These are phyloP conservation scores for Calliphora vicina DNA, from an alignment of 1,140 invertebrate species.

Conservation along the genomic window DNA sequence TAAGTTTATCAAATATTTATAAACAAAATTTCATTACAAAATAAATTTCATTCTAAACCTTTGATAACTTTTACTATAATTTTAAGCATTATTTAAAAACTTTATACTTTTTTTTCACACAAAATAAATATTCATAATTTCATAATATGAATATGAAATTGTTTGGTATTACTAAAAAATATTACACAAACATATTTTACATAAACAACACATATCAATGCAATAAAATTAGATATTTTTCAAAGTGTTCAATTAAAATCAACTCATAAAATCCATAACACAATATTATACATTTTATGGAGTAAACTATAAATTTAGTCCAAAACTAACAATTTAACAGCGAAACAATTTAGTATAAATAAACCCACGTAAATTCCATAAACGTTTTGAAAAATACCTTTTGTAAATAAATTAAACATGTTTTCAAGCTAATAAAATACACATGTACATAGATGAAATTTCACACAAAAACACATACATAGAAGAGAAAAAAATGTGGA, in stretches of 20 bases:
- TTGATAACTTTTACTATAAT: too few species aligned
- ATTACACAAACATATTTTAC: background rate
- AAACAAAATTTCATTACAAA: too few species aligned
- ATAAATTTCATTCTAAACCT: too few species aligned
- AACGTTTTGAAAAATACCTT: background rate
- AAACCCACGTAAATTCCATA: background rate
- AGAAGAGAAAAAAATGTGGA: background rate
- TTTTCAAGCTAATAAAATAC: background rate
- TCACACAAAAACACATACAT: background rate
- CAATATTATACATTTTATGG: background rate
- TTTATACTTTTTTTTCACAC: background rate
- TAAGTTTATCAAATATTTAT: too few species aligned
- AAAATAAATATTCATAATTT: background rate
- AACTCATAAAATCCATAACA: background rate
- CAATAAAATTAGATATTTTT: too few species aligned
- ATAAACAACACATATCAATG: too few species aligned
- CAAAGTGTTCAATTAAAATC: background rate
- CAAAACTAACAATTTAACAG: background rate
- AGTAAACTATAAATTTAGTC: background rate
- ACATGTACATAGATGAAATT: background rate
- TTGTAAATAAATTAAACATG: slow-evolving; percentile 1
- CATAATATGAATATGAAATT: too few species aligned
- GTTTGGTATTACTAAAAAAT: too few species aligned
- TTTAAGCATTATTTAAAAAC: too few species aligned
- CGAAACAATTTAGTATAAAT: background rate